Base-by-base conservation (phyloP, 1,140 invertebrate species). In the Cephus cinctus region DNA sequence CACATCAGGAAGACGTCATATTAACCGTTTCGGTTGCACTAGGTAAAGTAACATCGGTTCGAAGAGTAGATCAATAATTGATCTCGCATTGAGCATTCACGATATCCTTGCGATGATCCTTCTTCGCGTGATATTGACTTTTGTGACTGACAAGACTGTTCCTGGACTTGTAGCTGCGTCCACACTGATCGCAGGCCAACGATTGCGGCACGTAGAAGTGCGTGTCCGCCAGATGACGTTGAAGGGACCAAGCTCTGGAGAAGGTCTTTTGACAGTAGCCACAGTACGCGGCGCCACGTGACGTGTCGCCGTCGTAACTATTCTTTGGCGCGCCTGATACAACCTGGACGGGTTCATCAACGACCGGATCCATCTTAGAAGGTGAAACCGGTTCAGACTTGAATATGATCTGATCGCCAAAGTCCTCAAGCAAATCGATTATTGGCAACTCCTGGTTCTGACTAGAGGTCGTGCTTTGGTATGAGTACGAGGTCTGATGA, bases 91-190 rank as follows among this genome's bases (percentile, higher is more conserved):
- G 25, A 3, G 53, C 52, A 14, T 56, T 54, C n/a, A 57, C 52
- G 32, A 57, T 42, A 12, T 75, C 68, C 36, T 70, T 72, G 9
- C 59, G 57, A n/a, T n/a, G n/a, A 1, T 74, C 67, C 40, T 69
- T 73, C 32, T 55, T 69, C 22, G 66, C 75, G 52, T 81, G 79
- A 50, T 79, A 79, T 54, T 80, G 78, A 51, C 77, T 79, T 48
- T 77, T 77, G 54, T 80, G 79, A 35, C 78, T 79, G 53, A 80
- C 70, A 41, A 81, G 60, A 49, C 78, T 79, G 56, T 80, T 81
- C 31, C 76, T 68, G 2, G 78, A 80, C 39, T 79, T 78, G 63
- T 80, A 81, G 42, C 64, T 73, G 23, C 76, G 63, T 25, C 78
- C 75, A 58, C 79, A 80, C 11, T 75, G 62, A 43, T 80, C 74